Evolutionary conservation across 2,888 invertebrate species (phyloP).

Genomic region (Phyllotreta cruciferae): DNA sequence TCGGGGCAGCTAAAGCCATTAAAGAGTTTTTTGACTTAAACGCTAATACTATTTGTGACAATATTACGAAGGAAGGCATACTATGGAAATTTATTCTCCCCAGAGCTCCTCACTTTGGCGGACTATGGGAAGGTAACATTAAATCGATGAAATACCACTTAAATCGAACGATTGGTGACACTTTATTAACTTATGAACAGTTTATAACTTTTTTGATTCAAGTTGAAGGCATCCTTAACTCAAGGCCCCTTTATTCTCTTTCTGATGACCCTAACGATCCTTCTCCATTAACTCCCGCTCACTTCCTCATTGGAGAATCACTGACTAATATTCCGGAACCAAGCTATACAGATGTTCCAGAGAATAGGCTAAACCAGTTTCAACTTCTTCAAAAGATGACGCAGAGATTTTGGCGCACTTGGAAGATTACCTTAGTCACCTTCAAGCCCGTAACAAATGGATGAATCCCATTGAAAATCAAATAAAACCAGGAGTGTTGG

Average conservation of each 20-base stretch:
- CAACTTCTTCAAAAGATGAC: constrained; percentile 40
- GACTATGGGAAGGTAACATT: constrained; percentile 19
- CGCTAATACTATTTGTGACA: neutral
- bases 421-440: constrained; percentile 43
- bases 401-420: constrained; percentile 42
- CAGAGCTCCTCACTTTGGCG: constrained; percentile 21
- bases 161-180: constrained; percentile 17
- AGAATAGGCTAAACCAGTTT: constrained; percentile 38
- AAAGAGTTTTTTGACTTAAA: neutral
- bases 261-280: constrained; percentile 44
- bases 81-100: constrained; percentile 22
- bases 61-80: constrained; percentile 5
- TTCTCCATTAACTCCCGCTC: constrained; percentile 43
- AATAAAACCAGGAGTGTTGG: constrained; percentile 2
- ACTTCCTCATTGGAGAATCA: constrained; percentile 44
- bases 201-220: constrained; percentile 21
- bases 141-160: constrained; percentile 24
- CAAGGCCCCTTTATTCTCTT: constrained; percentile 45
- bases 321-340: constrained; percentile 38
- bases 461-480: too few relatives aligned
- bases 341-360: constrained; percentile 24
- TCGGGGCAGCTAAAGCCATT: constrained; percentile 9
- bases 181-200: constrained; percentile 20
- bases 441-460: constrained; percentile 38
- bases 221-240: constrained; percentile 47